Conservation (phyloP, 2,888 invertebrate species). For the Macrophya alboannulata region DNA sequence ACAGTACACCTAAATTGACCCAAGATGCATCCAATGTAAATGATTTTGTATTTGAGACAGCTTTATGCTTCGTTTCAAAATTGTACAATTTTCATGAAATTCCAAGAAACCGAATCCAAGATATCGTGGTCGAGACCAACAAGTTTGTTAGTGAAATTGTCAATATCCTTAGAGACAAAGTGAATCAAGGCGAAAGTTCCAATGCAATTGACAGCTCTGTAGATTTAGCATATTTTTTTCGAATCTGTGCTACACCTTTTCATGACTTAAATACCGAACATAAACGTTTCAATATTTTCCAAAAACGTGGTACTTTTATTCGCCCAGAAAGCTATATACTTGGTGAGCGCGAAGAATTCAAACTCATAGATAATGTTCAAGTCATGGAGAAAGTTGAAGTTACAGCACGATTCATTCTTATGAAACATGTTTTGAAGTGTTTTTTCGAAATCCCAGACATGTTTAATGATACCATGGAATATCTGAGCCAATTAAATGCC, state of each 20-base stretch:
- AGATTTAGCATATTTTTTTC: neutral
- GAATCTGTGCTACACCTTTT: slow-evolving; percentile 8
- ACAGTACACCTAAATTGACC: neutral
- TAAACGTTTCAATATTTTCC: neutral
- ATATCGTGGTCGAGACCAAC: neutral
- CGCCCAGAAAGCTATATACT: slow-evolving; percentile 13
- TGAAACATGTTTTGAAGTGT: neutral
- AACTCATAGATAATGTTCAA: neutral
- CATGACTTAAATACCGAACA: neutral
- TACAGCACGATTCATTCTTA: slow-evolving; percentile 21
- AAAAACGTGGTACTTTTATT: neutral
- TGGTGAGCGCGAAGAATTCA: slow-evolving; percentile 34
- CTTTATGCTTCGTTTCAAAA: slow-evolving; percentile 21
- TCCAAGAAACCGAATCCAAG: slow-evolving; percentile 22
- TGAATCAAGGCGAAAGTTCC: neutral
- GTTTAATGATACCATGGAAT: neutral
- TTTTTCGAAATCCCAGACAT: slow-evolving; percentile 30
- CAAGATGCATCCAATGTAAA: neutral
- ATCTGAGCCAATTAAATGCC: slow-evolving; percentile 2
- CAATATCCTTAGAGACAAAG: neutral
- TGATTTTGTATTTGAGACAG: neutral
- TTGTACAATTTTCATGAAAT: slow-evolving; percentile 29
- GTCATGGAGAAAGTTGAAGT: slow-evolving; percentile 8
- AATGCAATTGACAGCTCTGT: neutral
- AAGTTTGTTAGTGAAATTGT: neutral